phyloP scores from a whole-genome alignment of 1,140 invertebrate genomes.

The Zophobas atratus region DNA sequence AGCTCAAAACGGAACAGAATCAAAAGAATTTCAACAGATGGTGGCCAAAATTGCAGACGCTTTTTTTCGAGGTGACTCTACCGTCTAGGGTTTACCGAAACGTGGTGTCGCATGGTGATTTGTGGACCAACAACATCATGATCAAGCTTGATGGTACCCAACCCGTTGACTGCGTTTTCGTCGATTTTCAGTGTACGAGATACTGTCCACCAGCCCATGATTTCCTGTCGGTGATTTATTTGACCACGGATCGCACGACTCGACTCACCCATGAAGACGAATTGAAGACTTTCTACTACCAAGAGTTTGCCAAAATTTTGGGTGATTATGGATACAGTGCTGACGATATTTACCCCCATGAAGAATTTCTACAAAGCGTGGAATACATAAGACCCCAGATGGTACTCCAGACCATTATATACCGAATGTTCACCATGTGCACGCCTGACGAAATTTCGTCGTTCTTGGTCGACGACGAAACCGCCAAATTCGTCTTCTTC shows the following conservation, averaged over 20 bases:
- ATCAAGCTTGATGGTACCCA: conserved; percentile 69
- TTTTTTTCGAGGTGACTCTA: conserved; percentile 27
- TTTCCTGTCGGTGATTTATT: conserved; percentile 66
- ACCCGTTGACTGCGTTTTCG: conserved; percentile 66
- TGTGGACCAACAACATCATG: conserved; percentile 69
- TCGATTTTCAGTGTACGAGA: conserved; percentile 72
- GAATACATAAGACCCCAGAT: conserved; percentile 47
- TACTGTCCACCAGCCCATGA: conserved; percentile 72
- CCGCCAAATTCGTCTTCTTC: conserved; percentile 21
- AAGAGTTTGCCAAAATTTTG: conserved; percentile 62
- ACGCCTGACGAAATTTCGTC: conserved; percentile 12
- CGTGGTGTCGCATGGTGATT: conserved; percentile 68
- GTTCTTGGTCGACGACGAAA: conserved; percentile 16
- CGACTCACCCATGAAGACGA: conserved; percentile 62
- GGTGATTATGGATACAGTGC: conserved; percentile 54
- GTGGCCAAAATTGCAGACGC: conserved; percentile 33
- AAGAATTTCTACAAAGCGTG: conserved; percentile 48
- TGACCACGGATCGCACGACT: conserved; percentile 63
- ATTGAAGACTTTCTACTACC: conserved; percentile 66
- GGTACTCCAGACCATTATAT: conserved; percentile 29
- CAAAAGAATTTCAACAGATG: conserved; percentile 23
- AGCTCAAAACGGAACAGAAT: conserved; percentile 3
- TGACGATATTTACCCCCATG: conserved; percentile 46
- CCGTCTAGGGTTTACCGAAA: conserved; percentile 54
- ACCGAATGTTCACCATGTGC: conserved; percentile 2